Base-by-base conservation (phyloP, 2,888 invertebrate species). In the Caenorhabditis macrosperma region DNA sequence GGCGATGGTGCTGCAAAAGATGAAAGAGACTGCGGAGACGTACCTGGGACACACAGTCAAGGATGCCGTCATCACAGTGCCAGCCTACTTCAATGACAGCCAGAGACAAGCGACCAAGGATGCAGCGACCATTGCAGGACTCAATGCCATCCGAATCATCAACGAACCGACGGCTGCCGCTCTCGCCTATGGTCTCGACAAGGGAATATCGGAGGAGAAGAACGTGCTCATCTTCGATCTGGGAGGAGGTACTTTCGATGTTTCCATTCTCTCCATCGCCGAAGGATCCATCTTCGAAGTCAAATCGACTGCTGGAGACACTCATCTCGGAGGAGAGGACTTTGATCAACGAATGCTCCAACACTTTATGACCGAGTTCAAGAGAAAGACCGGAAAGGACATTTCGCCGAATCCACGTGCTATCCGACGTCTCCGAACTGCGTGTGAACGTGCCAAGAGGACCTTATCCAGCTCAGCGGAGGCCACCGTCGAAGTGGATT, bases 31-130 rank as follows among this genome's bases (percentile, higher is more conserved):
- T n/a, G n/a, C n/a, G n/a, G n/a, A n/a, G n/a, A n/a, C n/a, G n/a
- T n/a, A n/a, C n/a, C n/a, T 89, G 2, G 88, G 88, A 22, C 83
- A 87, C 33, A 33, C 78, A 17, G 87, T 88, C 54, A 57, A 63
- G 41, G 85, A 95, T 91, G 95, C 95, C 83, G 96, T 96, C 17
- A 94, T 96, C 89, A 96, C 95, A 75, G 95, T 95, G 85, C 94
- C 96, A 6, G 95, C 95, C 5, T 95, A 95, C 90, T 94, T 94
- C 91, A 93, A 93, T 89, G 93, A 93, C 88, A 93, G 54, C 0
- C 94, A 94, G 88, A 91, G 94, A 46, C 94, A 94, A n/a, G n/a
- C n/a, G n/a, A n/a, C n/a, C n/a, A n/a, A n/a, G n/a, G n/a, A n/a
- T n/a, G n/a, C n/a, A n/a, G 92, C 91, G 0, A 81, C 86, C 22